These are phyloP conservation scores for Gadopsis bispinosus DNA, from an alignment of 2,797 vertebrate genomes.

Conservation along the genomic window DNA sequence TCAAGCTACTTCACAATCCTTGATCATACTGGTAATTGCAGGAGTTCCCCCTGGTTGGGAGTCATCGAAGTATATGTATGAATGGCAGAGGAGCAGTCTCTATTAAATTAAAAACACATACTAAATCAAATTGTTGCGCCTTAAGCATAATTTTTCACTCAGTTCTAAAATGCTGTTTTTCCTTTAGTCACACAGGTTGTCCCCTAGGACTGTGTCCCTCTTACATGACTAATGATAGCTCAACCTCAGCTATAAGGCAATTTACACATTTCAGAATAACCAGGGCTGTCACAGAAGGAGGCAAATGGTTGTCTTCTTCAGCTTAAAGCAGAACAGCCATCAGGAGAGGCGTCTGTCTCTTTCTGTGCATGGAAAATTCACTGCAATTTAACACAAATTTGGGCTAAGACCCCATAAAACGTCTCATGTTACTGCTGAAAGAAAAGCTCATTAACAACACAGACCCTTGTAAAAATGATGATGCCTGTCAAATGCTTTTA, in stretches of 20 bases:
- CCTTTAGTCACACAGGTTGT: slow-evolving; percentile 12
- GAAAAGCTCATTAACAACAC: slow-evolving; percentile 66
- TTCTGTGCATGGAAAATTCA: slow-evolving; percentile 34
- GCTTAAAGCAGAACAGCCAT: slow-evolving; percentile 26
- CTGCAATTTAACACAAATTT: slow-evolving; percentile 26
- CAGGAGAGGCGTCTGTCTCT: slow-evolving; percentile 29
- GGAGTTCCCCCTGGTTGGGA: neutral
- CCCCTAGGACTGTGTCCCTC: slow-evolving; percentile 5
- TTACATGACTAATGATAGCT: slow-evolving; percentile 36
- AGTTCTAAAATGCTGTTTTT: slow-evolving; percentile 17
- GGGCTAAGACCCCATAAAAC: slow-evolving; percentile 33
- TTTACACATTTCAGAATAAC: slow-evolving; percentile 61
- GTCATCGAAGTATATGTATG: neutral
- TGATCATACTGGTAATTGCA: neutral
- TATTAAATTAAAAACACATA: slow-evolving; percentile 1
- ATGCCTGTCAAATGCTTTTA: slow-evolving; percentile 49
- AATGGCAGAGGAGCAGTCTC: neutral
- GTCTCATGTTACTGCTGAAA: slow-evolving; percentile 48
- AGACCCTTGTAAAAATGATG: slow-evolving; percentile 54
- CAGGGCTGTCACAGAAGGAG: slow-evolving; percentile 27
- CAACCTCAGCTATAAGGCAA: slow-evolving; percentile 37
- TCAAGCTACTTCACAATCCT: neutral
- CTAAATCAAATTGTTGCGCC: neutral
- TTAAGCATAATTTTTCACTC: neutral
- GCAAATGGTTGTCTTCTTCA: slow-evolving; percentile 42